Evolutionary conservation across 2,888 invertebrate genomes (phyloP), one percentile per base, ranked within the genome.

Genomic region (Platycnemis pennipes): DNA sequence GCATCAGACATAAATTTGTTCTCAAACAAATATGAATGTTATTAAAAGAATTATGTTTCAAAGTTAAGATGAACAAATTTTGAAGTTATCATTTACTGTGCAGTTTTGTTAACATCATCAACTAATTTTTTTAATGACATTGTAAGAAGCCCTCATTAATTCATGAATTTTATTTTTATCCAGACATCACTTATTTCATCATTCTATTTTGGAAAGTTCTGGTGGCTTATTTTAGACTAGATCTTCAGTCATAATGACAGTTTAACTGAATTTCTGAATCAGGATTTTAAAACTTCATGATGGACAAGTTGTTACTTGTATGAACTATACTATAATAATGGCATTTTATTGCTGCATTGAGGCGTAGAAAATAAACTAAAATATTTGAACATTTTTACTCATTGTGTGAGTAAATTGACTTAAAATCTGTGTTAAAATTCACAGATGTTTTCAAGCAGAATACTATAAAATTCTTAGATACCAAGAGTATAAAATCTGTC

Each of bases 381-480:
- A 0, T n/a, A 46, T 87, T 87, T 87, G 87, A 46, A 77, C 46
- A 87, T 87, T n/a, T 87, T 22, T 87, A 87, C 87, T 87, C 87
- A 87, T 46, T 87, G 46, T n/a, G 46, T 87, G 46, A 87, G 45
- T 26, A 87, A 11, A 87, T 44, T 87, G 22, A 26, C 11, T 46
- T 87, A 45, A 8, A 46, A n/a, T 87, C 45, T 46, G 87, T 87
- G 87, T 45, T 46, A 45, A 46, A 87, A 87, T 46, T 22, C 87
- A 45, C 45, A 44, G 87, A 87, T 37, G 8, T 45, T 8, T 46
- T 46, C 46, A 44, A 77, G 37, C 2, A 46, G 87, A 87, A 46
- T 87, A 46, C n/a, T 45, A 46, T 87, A 11, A 46, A 46, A 45
- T 87, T 46, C 87, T 87, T 87, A 46, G 87, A 87, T 87, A 87